These are phyloP conservation scores for Speoplatyrhinus poulsoni DNA, from an alignment of 2,113 vertebrate species.

Conservation along the genomic window DNA sequence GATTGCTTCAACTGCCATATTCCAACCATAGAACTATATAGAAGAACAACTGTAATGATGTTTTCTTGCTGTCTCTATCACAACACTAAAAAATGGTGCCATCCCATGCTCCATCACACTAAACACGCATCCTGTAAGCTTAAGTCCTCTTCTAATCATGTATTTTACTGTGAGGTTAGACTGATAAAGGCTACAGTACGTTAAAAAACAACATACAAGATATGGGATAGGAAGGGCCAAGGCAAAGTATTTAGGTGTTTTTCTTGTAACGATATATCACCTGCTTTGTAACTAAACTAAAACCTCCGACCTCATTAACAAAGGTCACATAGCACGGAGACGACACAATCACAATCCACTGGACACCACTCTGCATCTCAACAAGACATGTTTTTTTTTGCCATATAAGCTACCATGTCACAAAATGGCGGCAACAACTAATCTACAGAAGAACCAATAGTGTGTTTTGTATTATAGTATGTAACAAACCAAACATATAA, in stretches of 20 bases:
- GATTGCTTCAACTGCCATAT: constrained; percentile 1
- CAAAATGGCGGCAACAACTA: constrained; percentile 89
- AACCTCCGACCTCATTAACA: constrained; percentile 83
- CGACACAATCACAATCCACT: constrained; percentile 89
- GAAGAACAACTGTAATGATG: not conserved
- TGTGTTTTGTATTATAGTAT: constrained; percentile 85
- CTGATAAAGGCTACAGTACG: constrained; percentile 10
- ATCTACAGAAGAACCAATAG: constrained; percentile 86
- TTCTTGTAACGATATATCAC: constrained; percentile 62
- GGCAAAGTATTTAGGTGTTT: constrained; percentile 41
- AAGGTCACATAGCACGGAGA: constrained; percentile 91
- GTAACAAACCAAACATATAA: constrained; percentile 87
- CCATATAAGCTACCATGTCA: constrained; percentile 85
- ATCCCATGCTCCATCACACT: not conserved
- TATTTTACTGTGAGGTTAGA: constrained; percentile 22
- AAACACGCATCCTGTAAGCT: not conserved
- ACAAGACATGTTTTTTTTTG: constrained; percentile 53
- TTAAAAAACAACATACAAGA: constrained; percentile 26
- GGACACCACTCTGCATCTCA: constrained; percentile 90
- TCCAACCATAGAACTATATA: not conserved
- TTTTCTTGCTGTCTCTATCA: not conserved
- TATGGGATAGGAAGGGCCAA: constrained; percentile 52
- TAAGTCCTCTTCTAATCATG: constrained; percentile 4
- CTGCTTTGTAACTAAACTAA: constrained; percentile 81
- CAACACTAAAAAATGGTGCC: constrained; percentile 1